Evolutionary conservation across 2,888 invertebrate genomes (phyloP).

Genomic region (Lordiphosa fenestrarum): DNA sequence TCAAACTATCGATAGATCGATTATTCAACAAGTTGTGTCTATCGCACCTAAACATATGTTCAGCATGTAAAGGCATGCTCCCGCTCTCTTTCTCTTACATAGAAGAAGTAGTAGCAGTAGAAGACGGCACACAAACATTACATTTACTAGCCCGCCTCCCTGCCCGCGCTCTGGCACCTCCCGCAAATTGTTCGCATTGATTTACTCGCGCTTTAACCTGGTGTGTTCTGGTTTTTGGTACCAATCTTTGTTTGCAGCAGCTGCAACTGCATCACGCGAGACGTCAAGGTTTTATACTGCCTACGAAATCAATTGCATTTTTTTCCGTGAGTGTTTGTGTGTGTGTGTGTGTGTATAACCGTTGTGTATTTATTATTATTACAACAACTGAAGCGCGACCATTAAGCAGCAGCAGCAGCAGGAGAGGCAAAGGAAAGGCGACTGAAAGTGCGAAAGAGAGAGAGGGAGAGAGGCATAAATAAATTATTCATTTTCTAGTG

Average conservation of each 20-base stretch:
- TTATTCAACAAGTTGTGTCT: constrained; percentile 39
- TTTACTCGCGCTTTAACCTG: constrained; percentile 31
- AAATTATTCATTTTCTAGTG: constrained; percentile 4
- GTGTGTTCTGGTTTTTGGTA: constrained; percentile 3
- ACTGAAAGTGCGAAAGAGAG: constrained; percentile 17
- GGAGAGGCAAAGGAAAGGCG: constrained; percentile 16
- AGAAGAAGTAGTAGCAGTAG: constrained; percentile 22
- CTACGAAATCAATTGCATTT: constrained; percentile 4
- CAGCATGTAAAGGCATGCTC: constrained; percentile 20
- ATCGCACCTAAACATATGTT: constrained; percentile 24
- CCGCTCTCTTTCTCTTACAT: constrained; percentile 5
- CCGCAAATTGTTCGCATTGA: constrained; percentile 41
- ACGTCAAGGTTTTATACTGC: neutral
- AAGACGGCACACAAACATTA: constrained; percentile 55
- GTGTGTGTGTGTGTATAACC: neutral
- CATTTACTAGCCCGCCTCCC: constrained; percentile 25
- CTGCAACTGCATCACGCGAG: constrained; percentile 11
- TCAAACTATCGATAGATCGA: constrained; percentile 9
- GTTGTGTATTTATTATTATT: constrained; percentile 2
- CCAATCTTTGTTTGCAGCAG: constrained; percentile 12
- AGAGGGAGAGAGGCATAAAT: constrained; percentile 11
- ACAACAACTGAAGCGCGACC: constrained; percentile 54
- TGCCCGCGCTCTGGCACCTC: constrained; percentile 33
- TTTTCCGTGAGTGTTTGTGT: constrained; percentile 4
- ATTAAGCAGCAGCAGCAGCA: constrained; percentile 25